Evolutionary conservation across 2,888 invertebrate genomes (phyloP).

Genomic region (Agrotis clavis): DNA sequence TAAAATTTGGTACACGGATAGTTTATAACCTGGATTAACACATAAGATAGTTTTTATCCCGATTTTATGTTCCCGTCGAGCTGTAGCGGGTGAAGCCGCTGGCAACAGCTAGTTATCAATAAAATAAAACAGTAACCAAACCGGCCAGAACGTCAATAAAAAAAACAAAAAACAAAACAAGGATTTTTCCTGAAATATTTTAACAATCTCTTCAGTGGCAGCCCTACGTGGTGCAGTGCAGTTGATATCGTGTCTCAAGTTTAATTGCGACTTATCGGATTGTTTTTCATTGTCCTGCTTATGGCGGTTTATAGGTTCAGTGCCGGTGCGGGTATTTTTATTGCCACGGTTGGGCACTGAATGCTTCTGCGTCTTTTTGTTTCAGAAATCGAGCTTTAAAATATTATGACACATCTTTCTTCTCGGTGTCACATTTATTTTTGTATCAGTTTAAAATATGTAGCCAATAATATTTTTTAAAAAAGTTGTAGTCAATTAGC

Average conservation of each 20-base stretch:
- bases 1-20: too few relatives aligned
- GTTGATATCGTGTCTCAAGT: constrained; percentile 71
- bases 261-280: constrained; percentile 74
- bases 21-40: too few relatives aligned
- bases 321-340: constrained; percentile 55
- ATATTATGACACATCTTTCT: not conserved
- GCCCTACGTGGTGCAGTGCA: constrained; percentile 65
- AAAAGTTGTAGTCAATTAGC: constrained; percentile 15
- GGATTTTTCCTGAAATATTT: not conserved
- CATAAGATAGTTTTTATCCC: too few relatives aligned
- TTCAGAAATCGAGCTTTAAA: not conserved
- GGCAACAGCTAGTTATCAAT: too few relatives aligned
- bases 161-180: too few relatives aligned
- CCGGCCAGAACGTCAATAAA: too few relatives aligned
- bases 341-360: constrained; percentile 39
- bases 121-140: too few relatives aligned
- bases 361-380: constrained; percentile 24
- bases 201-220: constrained; percentile 29
- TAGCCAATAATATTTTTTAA: not conserved
- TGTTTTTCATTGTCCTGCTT: constrained; percentile 74
- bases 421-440: constrained; percentile 8
- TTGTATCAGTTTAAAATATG: not conserved
- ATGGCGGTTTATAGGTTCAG: constrained; percentile 57
- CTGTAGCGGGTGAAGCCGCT: too few relatives aligned
- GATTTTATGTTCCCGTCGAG: too few relatives aligned